Evolutionary conservation across 2,113 vertebrate genomes (phyloP), one percentile per base, ranked within the genome.

Genomic region (Oncorhynchus gorbuscha): DNA sequence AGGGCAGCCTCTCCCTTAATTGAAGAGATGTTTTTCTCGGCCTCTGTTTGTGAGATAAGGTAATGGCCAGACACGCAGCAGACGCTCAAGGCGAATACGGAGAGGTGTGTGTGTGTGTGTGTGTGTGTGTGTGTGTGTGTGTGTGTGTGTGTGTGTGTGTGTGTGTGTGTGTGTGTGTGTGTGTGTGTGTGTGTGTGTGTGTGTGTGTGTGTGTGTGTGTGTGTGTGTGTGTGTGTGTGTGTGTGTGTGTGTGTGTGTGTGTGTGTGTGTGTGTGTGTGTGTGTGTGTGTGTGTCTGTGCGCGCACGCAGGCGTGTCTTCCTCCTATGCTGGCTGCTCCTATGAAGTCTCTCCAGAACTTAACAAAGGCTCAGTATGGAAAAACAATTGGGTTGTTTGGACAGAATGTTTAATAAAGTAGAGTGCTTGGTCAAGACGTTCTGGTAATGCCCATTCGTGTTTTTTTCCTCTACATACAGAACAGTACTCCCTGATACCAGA

Each of bases 371-470:
- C 70, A 16, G 75, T 16, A 65, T 1, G 0, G n/a, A 74, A 55
- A 58, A 85, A 81, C 72, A 83, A 76, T 81, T 80, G 64, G 35
- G 77, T 81, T 79, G 71, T 89, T 82, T 76, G 84, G 89, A 89
- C 86, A 87, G 30, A 65, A 6, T 16, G 51, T 85, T 76, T 76
- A 84, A 83, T 87, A 85, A 89, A 89, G 39, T 55, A 70, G 67
- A 88, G 82, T 55, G 77, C 86, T 85, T 83, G 69, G 76, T 78
- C 71, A 51, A 51, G 39, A 4, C 58, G 62, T 65, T 26, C 76
- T 64, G 71, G 55, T 86, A 69, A 88, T 85, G 78, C 74, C 78
- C 1, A 18, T 72, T 77, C 2, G 0, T 88, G 79, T 89, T 84
- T 79, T 84, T 79, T 79, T 73, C 51, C 75, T 87, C 87, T 28